These are phyloP conservation scores for Heliocidaris erythrogramma DNA, from an alignment of 35 echinoderm and acorn worm species.

Conservation along the genomic window DNA sequence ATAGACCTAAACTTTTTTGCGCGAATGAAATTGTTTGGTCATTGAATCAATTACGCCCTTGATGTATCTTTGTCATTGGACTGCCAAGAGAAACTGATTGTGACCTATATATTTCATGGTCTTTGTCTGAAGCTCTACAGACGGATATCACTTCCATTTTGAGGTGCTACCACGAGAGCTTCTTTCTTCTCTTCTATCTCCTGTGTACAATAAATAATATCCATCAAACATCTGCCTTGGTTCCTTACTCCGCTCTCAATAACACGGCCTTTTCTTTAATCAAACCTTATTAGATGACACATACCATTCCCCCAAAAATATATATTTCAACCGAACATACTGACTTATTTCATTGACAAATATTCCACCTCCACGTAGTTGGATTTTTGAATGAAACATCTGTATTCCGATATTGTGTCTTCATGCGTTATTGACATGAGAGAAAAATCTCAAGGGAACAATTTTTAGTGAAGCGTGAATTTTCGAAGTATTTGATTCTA, in stretches of 20 bases:
- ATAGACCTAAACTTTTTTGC: background rate
- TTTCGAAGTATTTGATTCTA: background rate
- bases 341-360: background rate
- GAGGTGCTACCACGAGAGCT: background rate
- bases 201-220: background rate
- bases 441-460: background rate
- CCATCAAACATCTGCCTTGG: background rate
- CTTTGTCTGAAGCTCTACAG: background rate
- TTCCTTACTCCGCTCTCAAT: background rate
- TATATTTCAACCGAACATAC: background rate
- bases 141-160: background rate
- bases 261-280: background rate
- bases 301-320: background rate
- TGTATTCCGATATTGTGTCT: background rate
- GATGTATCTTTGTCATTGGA: background rate
- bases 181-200: background rate
- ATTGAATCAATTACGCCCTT: background rate
- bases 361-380: background rate
- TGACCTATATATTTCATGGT: background rate
- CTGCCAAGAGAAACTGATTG: background rate
- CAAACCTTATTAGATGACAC: background rate
- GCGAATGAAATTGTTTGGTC: background rate
- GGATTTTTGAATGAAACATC: background rate
- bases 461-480: background rate
- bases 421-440: background rate